Evolutionary conservation across 1,140 invertebrate genomes (phyloP).

Genomic region (Penaeus vannamei): DNA sequence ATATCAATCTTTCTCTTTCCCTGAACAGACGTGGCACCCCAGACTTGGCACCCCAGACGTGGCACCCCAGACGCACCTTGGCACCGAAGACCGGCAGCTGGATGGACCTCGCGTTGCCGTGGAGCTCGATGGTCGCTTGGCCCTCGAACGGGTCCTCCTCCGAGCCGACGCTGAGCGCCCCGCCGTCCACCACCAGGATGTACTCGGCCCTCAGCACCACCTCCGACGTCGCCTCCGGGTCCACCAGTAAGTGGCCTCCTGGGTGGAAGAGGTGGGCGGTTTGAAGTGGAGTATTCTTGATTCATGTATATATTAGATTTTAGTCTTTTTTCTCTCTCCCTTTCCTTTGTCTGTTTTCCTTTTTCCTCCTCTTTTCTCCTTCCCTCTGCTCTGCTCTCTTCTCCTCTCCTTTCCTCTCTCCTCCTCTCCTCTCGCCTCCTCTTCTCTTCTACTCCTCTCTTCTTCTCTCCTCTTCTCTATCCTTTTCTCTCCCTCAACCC

Average conservation of each 20-base stretch:
- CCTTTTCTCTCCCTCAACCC: too few species aligned
- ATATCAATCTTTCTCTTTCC: too few species aligned
- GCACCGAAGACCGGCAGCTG: conserved; percentile 52
- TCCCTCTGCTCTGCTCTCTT: too few species aligned
- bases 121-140: conserved; percentile 34
- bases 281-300: not conserved
- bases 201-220: conserved; percentile 41
- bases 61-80: not conserved
- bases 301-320: not conserved
- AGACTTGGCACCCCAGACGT: not conserved
- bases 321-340: too few species aligned
- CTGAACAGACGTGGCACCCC: too few species aligned
- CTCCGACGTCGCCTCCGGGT: conserved; percentile 13
- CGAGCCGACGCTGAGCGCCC: conserved; percentile 40
- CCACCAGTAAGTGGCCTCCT: conserved; percentile 43
- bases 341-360: too few species aligned
- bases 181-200: conserved; percentile 41
- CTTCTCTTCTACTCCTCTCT: too few species aligned
- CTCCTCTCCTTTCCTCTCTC: too few species aligned
- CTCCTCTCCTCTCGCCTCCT: too few species aligned
- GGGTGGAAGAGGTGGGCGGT: too few species aligned
- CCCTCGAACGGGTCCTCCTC: conserved; percentile 23
- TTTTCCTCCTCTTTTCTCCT: too few species aligned
- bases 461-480: too few species aligned
- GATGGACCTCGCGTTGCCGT: conserved; percentile 38